Evolutionary conservation across 2,113 vertebrate genomes (phyloP).

Genomic region (Hyaena hyaena): DNA sequence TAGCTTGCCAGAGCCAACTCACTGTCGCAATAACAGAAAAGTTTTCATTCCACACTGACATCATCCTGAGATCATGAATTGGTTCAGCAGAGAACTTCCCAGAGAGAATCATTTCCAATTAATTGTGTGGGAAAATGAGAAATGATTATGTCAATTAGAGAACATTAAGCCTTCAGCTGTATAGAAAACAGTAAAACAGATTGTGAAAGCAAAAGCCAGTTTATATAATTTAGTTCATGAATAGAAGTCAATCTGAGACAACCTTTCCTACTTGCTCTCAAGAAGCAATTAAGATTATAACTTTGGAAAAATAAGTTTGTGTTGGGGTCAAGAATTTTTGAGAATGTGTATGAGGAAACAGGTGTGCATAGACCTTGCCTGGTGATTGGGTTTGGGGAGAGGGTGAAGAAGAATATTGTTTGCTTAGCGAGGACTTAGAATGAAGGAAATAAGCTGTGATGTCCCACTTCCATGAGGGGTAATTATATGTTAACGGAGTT

Average conservation of each 20-base stretch:
- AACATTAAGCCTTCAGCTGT: conserved; percentile 3
- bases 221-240: conserved; percentile 17
- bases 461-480: neutral
- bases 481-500: neutral
- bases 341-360: neutral
- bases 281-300: neutral
- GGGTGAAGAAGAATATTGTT: neutral
- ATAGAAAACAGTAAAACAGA: neutral
- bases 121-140: neutral
- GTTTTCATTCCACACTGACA: neutral
- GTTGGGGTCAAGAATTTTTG: neutral
- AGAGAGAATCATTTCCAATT: conserved; percentile 23
- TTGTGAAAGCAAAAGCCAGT: neutral
- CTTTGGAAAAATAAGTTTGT: conserved; percentile 15
- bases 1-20: neutral
- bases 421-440: neutral
- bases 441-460: neutral
- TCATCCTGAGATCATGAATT: neutral
- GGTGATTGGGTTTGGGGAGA: neutral
- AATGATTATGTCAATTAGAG: neutral
- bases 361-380: neutral
- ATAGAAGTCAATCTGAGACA: neutral
- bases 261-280: neutral
- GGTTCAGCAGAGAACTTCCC: neutral
- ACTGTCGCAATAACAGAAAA: neutral